Conservation (phyloP, 2,113 vertebrate genomes). For the Andinoacara biseriatus region DNA sequence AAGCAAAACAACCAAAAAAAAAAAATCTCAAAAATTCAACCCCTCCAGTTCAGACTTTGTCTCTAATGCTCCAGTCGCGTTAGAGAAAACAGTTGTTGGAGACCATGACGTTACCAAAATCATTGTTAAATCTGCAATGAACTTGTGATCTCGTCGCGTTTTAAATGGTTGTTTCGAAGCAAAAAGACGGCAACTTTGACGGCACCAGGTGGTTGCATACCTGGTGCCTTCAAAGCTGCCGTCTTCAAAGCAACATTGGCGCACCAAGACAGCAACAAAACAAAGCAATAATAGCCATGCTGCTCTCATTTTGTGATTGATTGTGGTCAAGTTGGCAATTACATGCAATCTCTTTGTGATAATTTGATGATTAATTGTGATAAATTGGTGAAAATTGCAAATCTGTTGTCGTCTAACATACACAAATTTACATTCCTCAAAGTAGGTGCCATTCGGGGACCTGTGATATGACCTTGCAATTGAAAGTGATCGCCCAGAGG, state of each 20-base stretch:
- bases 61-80: background rate
- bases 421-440: background rate
- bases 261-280: background rate
- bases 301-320: background rate
- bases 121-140: too few relatives aligned
- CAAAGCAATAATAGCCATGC: background rate
- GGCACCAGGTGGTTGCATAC: too few relatives aligned
- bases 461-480: background rate
- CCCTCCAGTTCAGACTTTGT: background rate
- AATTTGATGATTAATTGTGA: background rate
- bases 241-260: background rate
- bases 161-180: too few relatives aligned
- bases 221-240: background rate
- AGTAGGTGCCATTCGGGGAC: background rate
- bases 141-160: too few relatives aligned
- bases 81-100: background rate
- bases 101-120: too few relatives aligned
- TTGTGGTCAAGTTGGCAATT: background rate
- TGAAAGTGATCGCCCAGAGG: background rate
- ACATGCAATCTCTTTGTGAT: background rate
- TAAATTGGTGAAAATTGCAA: background rate
- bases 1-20: background rate
- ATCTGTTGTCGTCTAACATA: background rate
- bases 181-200: too few relatives aligned
- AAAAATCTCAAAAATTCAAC: too few relatives aligned